Base-by-base conservation (phyloP, 2,888 invertebrate genomes). In the Spodoptera littoralis region DNA sequence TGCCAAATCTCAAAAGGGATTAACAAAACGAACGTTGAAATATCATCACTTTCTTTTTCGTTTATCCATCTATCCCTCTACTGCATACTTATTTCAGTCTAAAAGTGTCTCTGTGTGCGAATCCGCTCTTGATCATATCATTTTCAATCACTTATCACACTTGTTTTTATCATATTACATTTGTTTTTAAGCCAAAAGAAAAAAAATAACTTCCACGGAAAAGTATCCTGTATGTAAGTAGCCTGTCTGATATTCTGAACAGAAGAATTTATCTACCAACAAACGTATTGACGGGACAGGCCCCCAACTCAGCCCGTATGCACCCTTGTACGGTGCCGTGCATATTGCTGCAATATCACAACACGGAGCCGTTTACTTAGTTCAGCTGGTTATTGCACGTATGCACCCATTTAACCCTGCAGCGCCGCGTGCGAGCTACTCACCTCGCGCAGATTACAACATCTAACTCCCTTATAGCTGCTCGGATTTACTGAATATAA, bases 381-480 rank as follows among this genome's bases (percentile, higher is more conserved):
- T 46, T 56, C 48, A 13, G 54, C 58, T 69, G 58, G 58, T 63
- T 66, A 75, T 75, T 75, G 66, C 71, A 36, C 45, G 24, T 47
- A 58, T 69, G 60, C 46, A 70, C 57, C 53, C 57, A 36, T 60
- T 56, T 57, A 96, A 93, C 55, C 90, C 90, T 79, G 97, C 97
- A 0, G 96, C 96, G 51, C 22, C 55, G 48, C 57, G 45, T 43
- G 50, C 46, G 67, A 46, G 45, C 54, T 53, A 18, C 45, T 30
- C 13, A 22, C 43, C 36, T 54, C 51, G 55, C 70, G 48, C 71
- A 57, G 72, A 66, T 61, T 73, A 71, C 76, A 65, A 45, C 22
- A 18, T 46, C 27, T 42, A 30, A 52, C 54, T 41, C 59, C 8
- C 49, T 53, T 67, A 57, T 50, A 5, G 44, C n/a, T 22, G 48